Evolutionary conservation across 1,140 invertebrate genomes (phyloP).

Genomic region (Lepidurus apus): DNA sequence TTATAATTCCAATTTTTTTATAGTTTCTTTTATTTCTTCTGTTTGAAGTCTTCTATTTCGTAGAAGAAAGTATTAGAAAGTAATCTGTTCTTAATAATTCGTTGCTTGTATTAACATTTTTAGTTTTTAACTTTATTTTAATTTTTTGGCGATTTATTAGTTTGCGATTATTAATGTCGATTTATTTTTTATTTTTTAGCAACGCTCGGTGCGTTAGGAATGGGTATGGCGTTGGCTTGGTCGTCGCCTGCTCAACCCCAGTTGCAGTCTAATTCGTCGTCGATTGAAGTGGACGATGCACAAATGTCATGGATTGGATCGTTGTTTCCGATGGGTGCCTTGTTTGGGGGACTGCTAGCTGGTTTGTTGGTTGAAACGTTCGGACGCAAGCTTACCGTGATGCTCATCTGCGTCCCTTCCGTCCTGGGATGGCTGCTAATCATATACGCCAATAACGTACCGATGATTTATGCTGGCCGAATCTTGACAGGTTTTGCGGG

Average conservation of each 20-base stretch:
- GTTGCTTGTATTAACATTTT: background rate
- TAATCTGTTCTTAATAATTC: background rate
- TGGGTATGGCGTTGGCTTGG: conserved; percentile 32
- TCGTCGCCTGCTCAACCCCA: conserved; percentile 31
- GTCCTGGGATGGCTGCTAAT: conserved; percentile 62
- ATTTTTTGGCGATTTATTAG: background rate
- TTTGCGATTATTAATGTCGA: background rate
- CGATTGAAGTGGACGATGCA: background rate
- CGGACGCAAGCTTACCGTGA: conserved; percentile 58
- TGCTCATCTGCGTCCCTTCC: conserved; percentile 56
- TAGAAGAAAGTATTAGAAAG: background rate
- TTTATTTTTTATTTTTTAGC: background rate
- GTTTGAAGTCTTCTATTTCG: too few relatives aligned
- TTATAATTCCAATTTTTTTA: too few relatives aligned
- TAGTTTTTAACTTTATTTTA: too few relatives aligned
- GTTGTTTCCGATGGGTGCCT: conserved; percentile 20
- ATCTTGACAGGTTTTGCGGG: conserved; percentile 59
- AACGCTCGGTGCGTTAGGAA: conserved; percentile 26
- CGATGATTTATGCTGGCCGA: conserved; percentile 56
- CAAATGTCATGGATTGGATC: conserved; percentile 28
- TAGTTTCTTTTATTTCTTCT: too few relatives aligned
- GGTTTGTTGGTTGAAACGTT: conserved; percentile 59
- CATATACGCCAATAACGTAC: conserved; percentile 48
- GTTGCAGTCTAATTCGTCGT: conserved; percentile 27
- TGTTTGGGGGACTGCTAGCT: conserved; percentile 52